These are phyloP conservation scores for Parotocinclus haroldoi DNA, from an alignment of 2,797 vertebrate species.

Conservation along the genomic window DNA sequence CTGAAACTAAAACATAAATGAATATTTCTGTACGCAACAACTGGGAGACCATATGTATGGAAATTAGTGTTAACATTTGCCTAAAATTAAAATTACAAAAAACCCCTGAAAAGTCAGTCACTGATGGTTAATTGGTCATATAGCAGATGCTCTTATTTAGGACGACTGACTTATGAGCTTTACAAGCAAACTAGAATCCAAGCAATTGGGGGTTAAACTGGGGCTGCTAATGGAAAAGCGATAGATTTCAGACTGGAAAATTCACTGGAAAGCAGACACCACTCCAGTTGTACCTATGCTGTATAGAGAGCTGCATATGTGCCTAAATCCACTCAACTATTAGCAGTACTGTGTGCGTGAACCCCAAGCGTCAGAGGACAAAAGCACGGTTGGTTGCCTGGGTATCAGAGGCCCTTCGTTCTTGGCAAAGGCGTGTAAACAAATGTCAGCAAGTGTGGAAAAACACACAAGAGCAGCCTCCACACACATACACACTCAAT, in stretches of 20 bases:
- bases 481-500: constrained; percentile 4
- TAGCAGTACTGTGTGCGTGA: background rate
- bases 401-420: constrained; percentile 51
- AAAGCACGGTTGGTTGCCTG: constrained; percentile 45
- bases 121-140: too few species aligned
- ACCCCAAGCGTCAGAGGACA: constrained; percentile 7
- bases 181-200: too few species aligned
- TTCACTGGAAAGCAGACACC: constrained; percentile 9
- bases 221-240: constrained; percentile 16
- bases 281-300: constrained; percentile 19
- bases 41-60: too few species aligned
- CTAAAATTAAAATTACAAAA: too few species aligned
- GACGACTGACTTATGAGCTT: too few species aligned
- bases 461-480: constrained; percentile 27
- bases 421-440: constrained; percentile 51
- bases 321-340: background rate
- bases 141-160: too few species aligned
- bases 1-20: too few species aligned
- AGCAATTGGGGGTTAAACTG: background rate
- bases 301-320: constrained; percentile 5
- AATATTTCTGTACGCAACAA: too few species aligned
- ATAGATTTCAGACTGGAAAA: constrained; percentile 19
- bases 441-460: constrained; percentile 47
- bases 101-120: too few species aligned
- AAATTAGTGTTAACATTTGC: too few species aligned